Evolutionary conservation across 2,113 vertebrate genomes (phyloP).

Genomic region (Myodes glareolus): DNA sequence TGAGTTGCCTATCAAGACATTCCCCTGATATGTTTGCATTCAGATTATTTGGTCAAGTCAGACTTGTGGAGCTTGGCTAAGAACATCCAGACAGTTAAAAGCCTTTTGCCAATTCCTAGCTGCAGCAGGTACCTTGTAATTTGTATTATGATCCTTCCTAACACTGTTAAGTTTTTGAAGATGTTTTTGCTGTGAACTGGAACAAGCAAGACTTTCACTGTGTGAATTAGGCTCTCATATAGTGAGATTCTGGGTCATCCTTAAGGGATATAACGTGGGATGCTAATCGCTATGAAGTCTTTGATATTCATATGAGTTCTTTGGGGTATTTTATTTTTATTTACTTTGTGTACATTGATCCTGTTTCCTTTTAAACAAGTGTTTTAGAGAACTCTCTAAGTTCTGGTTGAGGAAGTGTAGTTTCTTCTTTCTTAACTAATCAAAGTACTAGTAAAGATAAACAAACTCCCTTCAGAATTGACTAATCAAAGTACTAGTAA

Average conservation of each 20-base stretch:
- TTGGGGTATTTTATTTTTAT: neutral
- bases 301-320: neutral
- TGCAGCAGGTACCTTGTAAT: neutral
- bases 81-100: constrained; percentile 1
- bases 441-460: neutral
- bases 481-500: neutral
- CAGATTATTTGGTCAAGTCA: neutral
- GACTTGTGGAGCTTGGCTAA: neutral
- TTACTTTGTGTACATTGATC: neutral
- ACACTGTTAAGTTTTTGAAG: neutral
- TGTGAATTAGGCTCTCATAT: neutral
- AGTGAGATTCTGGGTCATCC: neutral
- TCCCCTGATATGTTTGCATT: neutral
- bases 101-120: neutral
- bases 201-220: neutral
- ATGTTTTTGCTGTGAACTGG: neutral
- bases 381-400: neutral
- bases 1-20: neutral
- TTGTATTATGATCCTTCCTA: neutral
- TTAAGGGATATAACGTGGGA: neutral
- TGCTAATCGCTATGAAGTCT: neutral
- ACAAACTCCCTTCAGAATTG: neutral
- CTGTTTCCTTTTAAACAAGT: neutral
- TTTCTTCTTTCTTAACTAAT: neutral
- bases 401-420: neutral